Conservation (phyloP, 2,797 vertebrate species). For the Salarias fasciatus region DNA sequence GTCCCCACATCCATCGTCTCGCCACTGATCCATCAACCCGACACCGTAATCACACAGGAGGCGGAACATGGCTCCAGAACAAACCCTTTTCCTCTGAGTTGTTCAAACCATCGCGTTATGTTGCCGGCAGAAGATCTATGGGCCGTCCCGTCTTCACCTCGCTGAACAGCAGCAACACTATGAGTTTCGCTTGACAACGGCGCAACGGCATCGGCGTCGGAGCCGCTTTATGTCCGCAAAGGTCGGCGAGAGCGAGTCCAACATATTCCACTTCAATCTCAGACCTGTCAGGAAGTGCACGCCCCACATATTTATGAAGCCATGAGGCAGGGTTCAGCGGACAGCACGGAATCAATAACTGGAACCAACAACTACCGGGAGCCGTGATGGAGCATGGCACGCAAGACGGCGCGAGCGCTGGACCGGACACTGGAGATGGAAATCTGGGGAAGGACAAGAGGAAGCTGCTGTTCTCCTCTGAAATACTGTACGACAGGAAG, state of each 20-base stretch:
- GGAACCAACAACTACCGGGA: slow-evolving; percentile 12
- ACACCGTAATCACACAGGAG: too few species aligned
- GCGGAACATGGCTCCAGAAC: too few species aligned
- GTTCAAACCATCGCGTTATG: too few species aligned
- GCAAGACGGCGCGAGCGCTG: too few species aligned
- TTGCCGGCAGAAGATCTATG: too few species aligned
- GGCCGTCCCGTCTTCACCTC: too few species aligned
- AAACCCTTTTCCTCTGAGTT: too few species aligned
- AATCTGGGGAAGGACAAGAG: not conserved
- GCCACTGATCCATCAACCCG: too few species aligned
- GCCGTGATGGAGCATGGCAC: slow-evolving; percentile 32
- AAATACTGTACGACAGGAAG: too few species aligned
- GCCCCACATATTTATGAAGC: slow-evolving; percentile 20
- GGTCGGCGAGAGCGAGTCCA: not conserved
- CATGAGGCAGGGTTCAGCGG: not conserved
- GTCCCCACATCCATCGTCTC: too few species aligned
- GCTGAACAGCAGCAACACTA: not conserved
- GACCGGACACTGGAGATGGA: not conserved
- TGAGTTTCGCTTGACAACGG: not conserved
- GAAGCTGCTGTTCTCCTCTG: too few species aligned
- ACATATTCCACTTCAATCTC: slow-evolving; percentile 33
- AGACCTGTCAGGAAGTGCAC: slow-evolving; percentile 15
- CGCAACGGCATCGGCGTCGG: not conserved
- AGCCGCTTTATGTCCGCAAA: not conserved
- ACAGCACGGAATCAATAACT: slow-evolving; percentile 19